A percentile compares a stretch with the other conserved stretches of the same genome.
Conservation (phyloP, 2,888 invertebrate genomes). For the Elaeidobius kamerunicus region DNA sequence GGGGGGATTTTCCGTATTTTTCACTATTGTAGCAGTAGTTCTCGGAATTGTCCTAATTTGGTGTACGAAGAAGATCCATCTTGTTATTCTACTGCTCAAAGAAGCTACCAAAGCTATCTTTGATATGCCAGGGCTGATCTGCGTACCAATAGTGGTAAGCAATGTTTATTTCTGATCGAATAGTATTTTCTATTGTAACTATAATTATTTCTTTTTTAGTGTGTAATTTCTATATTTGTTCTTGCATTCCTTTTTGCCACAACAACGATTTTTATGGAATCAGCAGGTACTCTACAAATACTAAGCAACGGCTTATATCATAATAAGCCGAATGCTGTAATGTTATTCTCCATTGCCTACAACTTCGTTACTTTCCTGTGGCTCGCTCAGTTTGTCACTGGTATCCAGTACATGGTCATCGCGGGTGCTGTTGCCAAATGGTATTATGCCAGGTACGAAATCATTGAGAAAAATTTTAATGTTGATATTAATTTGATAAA, state of each 20-base stretch:
- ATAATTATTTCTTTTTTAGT: constrained; percentile 39
- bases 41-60: constrained; percentile 28
- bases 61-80: constrained; percentile 47
- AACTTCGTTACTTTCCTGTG: constrained; percentile 57
- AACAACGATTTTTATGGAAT: constrained; percentile 31
- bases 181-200: no score
- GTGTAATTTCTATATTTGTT: constrained; percentile 48
- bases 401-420: constrained; percentile 62
- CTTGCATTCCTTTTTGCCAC: constrained; percentile 43
- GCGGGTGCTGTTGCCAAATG: constrained; percentile 61
- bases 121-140: constrained; percentile 54
- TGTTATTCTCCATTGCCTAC: constrained; percentile 40
- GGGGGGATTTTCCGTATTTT: constrained; percentile 17
- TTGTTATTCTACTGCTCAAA: constrained; percentile 55
- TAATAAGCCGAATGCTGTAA: constrained; percentile 34
- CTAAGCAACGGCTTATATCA: constrained; percentile 18
- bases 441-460: constrained; percentile 59
- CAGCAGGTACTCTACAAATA: constrained; percentile 29
- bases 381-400: constrained; percentile 59
- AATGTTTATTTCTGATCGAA: no score
- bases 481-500: no score
- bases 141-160: constrained; percentile 55
- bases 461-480: not conserved
- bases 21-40: constrained; percentile 30
- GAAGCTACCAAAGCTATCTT: constrained; percentile 58